A percentile compares a stretch with the other conserved stretches of the same genome.
phyloP scores from a whole-genome alignment of 1,140 invertebrate species.

The Megalopta genalis region DNA sequence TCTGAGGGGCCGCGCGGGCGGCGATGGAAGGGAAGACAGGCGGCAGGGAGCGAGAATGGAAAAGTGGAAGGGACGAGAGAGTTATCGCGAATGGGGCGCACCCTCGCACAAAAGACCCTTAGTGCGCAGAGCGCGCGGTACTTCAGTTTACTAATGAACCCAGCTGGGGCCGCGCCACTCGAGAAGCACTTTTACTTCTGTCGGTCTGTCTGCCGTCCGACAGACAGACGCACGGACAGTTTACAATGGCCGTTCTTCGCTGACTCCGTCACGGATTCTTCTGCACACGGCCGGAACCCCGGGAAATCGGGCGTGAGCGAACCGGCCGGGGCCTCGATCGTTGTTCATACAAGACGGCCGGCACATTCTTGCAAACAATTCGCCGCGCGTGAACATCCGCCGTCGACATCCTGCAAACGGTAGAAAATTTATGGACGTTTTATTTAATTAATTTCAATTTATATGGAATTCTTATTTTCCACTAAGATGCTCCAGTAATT shows the following conservation, averaged over 20 bases:
- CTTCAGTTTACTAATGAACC: constrained; percentile 78
- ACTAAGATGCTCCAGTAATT: too few relatives aligned
- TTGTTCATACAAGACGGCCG: too few relatives aligned
- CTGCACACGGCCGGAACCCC: not conserved
- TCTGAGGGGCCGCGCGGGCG: not conserved
- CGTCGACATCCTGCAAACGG: too few relatives aligned
- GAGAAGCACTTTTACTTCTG: constrained; percentile 76
- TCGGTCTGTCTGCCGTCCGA: constrained; percentile 69
- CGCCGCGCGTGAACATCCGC: too few relatives aligned
- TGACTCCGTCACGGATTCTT: constrained; percentile 48
- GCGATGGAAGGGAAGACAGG: not conserved
- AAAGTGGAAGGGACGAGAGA: constrained; percentile 51
- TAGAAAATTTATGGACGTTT: too few relatives aligned
- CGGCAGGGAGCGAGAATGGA: constrained; percentile 18
- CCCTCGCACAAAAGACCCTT: constrained; percentile 70
- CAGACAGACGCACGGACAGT: constrained; percentile 51
- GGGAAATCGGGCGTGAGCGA: not conserved
- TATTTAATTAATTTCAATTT: too few relatives aligned
- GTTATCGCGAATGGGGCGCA: constrained; percentile 65
- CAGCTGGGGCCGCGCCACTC: constrained; percentile 68
- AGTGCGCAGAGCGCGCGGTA: constrained; percentile 59
- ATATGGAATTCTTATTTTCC: too few relatives aligned
- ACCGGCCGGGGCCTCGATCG: too few relatives aligned
- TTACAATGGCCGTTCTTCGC: constrained; percentile 54
- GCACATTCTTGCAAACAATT: too few relatives aligned